Conservation (phyloP, 2,888 invertebrate species). For the Agrotis exclamationis region DNA sequence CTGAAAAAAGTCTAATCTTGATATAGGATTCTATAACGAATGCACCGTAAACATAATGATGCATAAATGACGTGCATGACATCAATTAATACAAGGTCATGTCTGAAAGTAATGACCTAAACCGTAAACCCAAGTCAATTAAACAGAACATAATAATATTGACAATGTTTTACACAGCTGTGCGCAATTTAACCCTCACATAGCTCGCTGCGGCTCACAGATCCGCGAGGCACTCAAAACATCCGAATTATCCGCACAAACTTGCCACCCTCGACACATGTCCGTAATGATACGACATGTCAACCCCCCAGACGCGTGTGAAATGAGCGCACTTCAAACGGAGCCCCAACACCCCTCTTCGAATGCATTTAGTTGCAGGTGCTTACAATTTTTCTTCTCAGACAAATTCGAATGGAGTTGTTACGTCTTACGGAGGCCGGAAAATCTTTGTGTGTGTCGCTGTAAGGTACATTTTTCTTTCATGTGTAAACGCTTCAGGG, state of each 20-base stretch:
- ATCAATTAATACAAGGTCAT: slow-evolving; percentile 15
- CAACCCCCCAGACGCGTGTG: slow-evolving; percentile 80
- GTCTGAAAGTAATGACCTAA: slow-evolving; percentile 13
- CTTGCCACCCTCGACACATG: slow-evolving; percentile 80
- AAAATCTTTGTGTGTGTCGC: slow-evolving; percentile 65
- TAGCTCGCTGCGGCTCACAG: slow-evolving; percentile 51
- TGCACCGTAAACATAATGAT: background rate
- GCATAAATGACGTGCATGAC: background rate
- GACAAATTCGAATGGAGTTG: slow-evolving; percentile 84
- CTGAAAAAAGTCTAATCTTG: background rate
- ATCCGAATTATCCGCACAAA: slow-evolving; percentile 72
- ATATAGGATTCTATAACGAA: background rate
- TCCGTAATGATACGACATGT: slow-evolving; percentile 83
- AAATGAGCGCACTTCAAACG: slow-evolving; percentile 88
- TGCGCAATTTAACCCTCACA: slow-evolving; percentile 57
- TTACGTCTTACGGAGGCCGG: slow-evolving; percentile 71
- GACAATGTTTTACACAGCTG: slow-evolving; percentile 56
- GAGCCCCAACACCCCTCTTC: slow-evolving; percentile 69
- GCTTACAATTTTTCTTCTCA: slow-evolving; percentile 87
- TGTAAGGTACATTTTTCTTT: slow-evolving; percentile 65
- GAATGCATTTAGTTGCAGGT: slow-evolving; percentile 89
- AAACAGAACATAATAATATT: slow-evolving; percentile 38
- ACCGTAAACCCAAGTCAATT: slow-evolving; percentile 40
- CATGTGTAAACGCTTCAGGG: slow-evolving; percentile 71
- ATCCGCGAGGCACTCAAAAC: slow-evolving; percentile 66